Conservation (phyloP, 2,797 vertebrate genomes). For the Chromis chromis region DNA sequence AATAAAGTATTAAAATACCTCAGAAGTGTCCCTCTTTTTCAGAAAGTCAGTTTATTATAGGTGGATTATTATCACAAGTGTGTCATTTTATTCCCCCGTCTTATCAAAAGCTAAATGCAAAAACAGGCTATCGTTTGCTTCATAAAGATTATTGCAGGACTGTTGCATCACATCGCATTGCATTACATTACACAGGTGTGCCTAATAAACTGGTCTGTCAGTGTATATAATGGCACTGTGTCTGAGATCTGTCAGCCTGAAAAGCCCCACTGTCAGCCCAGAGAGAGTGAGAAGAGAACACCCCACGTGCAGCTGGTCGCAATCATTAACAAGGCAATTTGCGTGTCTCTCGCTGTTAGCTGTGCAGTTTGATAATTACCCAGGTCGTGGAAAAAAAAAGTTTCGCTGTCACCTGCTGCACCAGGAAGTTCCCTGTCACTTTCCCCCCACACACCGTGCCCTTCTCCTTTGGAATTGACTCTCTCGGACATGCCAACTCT, state of each 20-base stretch:
- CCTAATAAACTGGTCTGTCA: not conserved
- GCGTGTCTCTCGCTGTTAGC: conserved; percentile 55
- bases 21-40: not conserved
- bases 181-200: not conserved
- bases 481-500: not conserved
- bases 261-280: conserved; percentile 24
- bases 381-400: conserved; percentile 35
- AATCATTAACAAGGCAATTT: conserved; percentile 63
- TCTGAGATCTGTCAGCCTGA: conserved; percentile 20
- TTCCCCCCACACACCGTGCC: not conserved
- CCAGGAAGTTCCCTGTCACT: conserved; percentile 43
- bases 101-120: not conserved
- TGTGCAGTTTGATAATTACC: conserved; percentile 59
- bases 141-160: not conserved
- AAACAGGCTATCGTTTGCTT: not conserved
- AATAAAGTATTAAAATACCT: not conserved
- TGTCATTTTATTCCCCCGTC: not conserved
- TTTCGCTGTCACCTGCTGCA: conserved; percentile 57
- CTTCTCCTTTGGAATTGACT: conserved; percentile 14
- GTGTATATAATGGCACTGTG: not conserved
- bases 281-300: conserved; percentile 2
- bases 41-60: not conserved
- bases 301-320: conserved; percentile 33
- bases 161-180: not conserved
- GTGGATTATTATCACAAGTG: not conserved